These are phyloP conservation scores for Drosophila ohnishii DNA, from an alignment of 1,140 invertebrate species.

Conservation along the genomic window DNA sequence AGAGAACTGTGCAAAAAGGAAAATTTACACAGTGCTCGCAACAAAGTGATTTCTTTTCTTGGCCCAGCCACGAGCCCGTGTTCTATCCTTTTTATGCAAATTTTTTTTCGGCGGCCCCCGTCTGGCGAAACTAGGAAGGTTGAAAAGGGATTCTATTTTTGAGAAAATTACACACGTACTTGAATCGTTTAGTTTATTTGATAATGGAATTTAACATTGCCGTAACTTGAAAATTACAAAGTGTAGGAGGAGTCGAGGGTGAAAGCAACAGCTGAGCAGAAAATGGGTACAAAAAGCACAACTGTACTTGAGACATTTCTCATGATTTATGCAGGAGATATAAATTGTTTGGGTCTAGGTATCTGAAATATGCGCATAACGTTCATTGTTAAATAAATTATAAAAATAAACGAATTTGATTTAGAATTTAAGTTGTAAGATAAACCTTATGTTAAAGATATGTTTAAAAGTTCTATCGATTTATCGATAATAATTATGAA, in stretches of 20 bases:
- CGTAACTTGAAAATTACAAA: conserved; percentile 10
- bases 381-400: neutral
- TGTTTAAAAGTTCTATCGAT: neutral
- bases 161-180: conserved; percentile 61
- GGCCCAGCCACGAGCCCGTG: neutral
- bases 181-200: conserved; percentile 67
- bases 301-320: conserved; percentile 42
- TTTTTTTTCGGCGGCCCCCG: conserved; percentile 17
- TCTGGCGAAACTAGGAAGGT: conserved; percentile 25
- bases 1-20: conserved; percentile 32
- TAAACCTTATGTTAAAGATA: neutral
- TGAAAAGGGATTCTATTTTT: conserved; percentile 24
- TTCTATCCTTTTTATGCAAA: conserved; percentile 47
- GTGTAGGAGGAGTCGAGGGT: neutral
- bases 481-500: neutral
- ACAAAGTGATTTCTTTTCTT: conserved; percentile 37
- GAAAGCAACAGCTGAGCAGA: conserved; percentile 46
- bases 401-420: neutral
- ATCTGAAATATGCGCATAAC: neutral
- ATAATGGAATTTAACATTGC: conserved; percentile 54
- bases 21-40: conserved; percentile 43
- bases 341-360: conserved; percentile 9
- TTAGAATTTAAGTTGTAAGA: too few relatives aligned
- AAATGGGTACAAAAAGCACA: conserved; percentile 19
- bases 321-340: conserved; percentile 24